Percentiles rank a stretch among this genome's conserved stretches.
phyloP scores from a whole-genome alignment of 64 coral and sea anemone genomes.

The Montipora foliosa region DNA sequence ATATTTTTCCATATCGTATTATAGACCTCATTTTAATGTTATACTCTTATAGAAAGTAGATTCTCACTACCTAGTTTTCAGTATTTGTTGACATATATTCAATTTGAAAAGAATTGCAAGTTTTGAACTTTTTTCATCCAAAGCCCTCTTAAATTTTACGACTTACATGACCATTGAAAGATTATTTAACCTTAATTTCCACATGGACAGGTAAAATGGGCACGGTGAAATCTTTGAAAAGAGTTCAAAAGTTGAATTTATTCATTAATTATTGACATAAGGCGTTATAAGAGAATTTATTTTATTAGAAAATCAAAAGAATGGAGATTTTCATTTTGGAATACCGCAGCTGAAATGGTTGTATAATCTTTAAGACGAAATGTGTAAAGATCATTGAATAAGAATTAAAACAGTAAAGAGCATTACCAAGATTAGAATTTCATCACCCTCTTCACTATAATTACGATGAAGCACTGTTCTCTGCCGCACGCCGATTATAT shows the following conservation, averaged over 20 bases:
- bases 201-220: neutral
- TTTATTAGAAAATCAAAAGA: neutral
- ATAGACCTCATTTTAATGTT: conserved; percentile 11
- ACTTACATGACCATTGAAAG: neutral
- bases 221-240: neutral
- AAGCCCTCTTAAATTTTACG: neutral
- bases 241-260: neutral
- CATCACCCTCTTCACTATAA: no score
- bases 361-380: conserved; percentile 35
- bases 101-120: neutral
- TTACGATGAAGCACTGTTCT: no score
- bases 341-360: neutral
- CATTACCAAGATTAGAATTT: neutral
- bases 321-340: neutral
- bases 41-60: neutral
- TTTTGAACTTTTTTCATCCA: conserved; percentile 13
- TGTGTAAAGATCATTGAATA: conserved; percentile 55
- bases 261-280: neutral
- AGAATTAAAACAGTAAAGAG: conserved; percentile 6
- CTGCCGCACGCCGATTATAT: no score
- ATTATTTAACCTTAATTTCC: neutral
- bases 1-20: conserved; percentile 57
- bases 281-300: neutral
- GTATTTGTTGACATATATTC: neutral
- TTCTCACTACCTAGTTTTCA: neutral